A percentile compares a stretch with the other conserved stretches of the same genome.
These are phyloP conservation scores for Prinia subflava DNA, from an alignment of 2,113 vertebrate genomes.

Conservation along the genomic window DNA sequence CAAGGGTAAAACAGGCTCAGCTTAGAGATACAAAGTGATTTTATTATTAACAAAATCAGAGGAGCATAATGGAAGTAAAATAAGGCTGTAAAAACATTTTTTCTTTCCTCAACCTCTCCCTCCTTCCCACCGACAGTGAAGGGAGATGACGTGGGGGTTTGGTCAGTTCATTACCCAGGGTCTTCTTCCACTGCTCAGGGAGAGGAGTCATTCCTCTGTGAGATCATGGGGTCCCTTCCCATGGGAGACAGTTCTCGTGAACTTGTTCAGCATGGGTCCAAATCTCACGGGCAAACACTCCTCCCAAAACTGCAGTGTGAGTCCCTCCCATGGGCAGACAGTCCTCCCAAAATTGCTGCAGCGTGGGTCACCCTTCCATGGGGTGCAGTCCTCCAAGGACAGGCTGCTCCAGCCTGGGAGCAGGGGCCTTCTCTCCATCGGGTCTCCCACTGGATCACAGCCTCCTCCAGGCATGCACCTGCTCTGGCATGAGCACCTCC, in stretches of 20 bases:
- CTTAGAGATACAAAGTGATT: background rate
- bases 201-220: background rate
- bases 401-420: background rate
- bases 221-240: background rate
- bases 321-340: background rate
- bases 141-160: background rate
- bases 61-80: background rate
- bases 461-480: background rate
- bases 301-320: background rate
- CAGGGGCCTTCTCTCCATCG: background rate
- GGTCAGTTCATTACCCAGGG: too few relatives aligned
- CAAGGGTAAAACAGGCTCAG: background rate
- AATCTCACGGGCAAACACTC: background rate
- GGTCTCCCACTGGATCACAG: background rate
- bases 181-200: background rate
- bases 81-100: background rate
- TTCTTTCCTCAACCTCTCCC: too few relatives aligned
- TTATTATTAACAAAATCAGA: background rate
- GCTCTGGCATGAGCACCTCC: fast-evolving
- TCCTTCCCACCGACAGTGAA: fast-evolving
- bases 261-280: background rate
- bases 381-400: background rate
- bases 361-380: fast-evolving
- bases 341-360: background rate
- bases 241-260: background rate